Evolutionary conservation across 2,113 vertebrate genomes (phyloP).

Genomic region (Scortum barcoo): DNA sequence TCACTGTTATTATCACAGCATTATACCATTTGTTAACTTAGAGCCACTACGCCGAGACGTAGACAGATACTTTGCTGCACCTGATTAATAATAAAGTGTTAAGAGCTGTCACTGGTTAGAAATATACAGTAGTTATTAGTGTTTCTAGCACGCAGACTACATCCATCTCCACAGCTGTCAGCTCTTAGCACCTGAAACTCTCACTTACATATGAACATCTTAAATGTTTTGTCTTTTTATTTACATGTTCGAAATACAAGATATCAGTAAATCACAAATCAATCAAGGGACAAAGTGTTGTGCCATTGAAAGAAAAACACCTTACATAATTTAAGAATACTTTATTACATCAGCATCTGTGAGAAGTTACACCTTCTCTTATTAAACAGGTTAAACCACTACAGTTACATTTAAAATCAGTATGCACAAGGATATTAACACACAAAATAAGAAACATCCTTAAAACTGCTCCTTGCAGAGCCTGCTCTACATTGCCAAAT

Average conservation of each 20-base stretch:
- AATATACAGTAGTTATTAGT: no score
- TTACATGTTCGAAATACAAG: no score
- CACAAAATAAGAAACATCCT: slow-evolving; percentile 74
- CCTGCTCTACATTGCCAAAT: slow-evolving; percentile 82
- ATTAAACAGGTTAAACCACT: slow-evolving; percentile 83
- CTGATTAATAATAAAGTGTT: no score
- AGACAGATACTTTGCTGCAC: no score
- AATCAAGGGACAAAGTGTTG: no score
- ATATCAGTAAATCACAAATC: no score
- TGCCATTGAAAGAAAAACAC: background rate
- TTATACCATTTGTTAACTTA: background rate
- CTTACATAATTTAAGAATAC: slow-evolving; percentile 64
- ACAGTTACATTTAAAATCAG: slow-evolving; percentile 86
- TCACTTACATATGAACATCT: no score
- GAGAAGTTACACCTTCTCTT: slow-evolving; percentile 73
- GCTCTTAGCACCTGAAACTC: no score
- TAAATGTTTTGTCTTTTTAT: no score
- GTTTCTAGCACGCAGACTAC: no score
- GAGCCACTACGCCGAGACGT: no score
- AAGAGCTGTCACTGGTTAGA: background rate
- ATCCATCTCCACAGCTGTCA: background rate
- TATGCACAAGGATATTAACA: slow-evolving; percentile 90
- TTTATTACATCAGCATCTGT: slow-evolving; percentile 83
- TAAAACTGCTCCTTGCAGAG: slow-evolving; percentile 81
- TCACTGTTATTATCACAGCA: no score